phyloP scores from a whole-genome alignment of 1,140 invertebrate species.

The Megathymus violae region DNA sequence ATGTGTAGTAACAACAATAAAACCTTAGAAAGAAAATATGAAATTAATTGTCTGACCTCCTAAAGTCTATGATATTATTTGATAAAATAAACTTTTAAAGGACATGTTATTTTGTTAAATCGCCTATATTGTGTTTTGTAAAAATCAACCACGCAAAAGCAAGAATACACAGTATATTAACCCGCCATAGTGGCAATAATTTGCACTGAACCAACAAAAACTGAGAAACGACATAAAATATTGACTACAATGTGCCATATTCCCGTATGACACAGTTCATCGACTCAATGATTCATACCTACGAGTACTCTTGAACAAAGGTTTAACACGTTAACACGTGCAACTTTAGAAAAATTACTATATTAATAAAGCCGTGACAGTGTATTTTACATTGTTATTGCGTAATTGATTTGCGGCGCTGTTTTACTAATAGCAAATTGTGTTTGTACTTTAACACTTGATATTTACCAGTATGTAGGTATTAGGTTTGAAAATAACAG shows the following conservation, averaged over 20 bases:
- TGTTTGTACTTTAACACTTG: too few relatives aligned
- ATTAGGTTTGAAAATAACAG: too few relatives aligned
- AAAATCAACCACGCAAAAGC: neutral
- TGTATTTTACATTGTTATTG: neutral
- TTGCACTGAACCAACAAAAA: slow-evolving; percentile 23
- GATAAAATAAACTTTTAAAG: too few relatives aligned
- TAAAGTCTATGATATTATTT: too few relatives aligned
- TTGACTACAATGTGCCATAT: slow-evolving; percentile 2
- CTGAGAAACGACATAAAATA: neutral
- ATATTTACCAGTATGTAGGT: too few relatives aligned
- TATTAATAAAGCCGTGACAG: slow-evolving; percentile 5
- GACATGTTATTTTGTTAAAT: too few relatives aligned
- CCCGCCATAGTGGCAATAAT: neutral
- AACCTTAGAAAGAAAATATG: too few relatives aligned
- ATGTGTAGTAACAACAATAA: too few relatives aligned
- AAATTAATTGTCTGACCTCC: too few relatives aligned
- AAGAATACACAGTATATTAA: neutral
- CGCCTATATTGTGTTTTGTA: too few relatives aligned
- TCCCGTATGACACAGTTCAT: slow-evolving; percentile 43
- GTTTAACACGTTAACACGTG: slow-evolving; percentile 14
- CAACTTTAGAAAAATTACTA: slow-evolving; percentile 7
- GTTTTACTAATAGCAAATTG: too few relatives aligned
- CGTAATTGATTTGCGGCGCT: slow-evolving; percentile 1
- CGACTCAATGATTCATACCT: slow-evolving; percentile 55
- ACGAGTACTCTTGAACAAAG: slow-evolving; percentile 47